These are phyloP conservation scores for Plectus sambesii DNA, from an alignment of 1,140 invertebrate genomes.

Conservation along the genomic window DNA sequence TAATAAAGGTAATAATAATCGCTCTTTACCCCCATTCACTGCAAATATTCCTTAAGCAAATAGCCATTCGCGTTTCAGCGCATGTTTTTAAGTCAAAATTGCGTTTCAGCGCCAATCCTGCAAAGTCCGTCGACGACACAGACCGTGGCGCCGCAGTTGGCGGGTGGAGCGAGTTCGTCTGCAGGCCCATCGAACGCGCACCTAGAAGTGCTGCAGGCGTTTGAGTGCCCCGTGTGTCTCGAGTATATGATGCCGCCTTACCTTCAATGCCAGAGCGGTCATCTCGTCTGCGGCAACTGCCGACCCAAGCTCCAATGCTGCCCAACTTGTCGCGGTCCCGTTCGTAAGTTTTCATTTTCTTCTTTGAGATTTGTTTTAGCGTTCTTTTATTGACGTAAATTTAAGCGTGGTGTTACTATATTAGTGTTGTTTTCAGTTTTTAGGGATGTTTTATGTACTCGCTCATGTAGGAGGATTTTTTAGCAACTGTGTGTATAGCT, in stretches of 20 bases:
- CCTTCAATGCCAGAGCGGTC: slow-evolving; percentile 62
- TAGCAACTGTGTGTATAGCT: too few relatives aligned
- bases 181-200: too few relatives aligned
- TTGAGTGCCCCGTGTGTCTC: slow-evolving; percentile 99
- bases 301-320: slow-evolving; percentile 88
- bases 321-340: slow-evolving; percentile 87
- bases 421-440: slow-evolving; percentile 2
- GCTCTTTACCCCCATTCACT: too few relatives aligned
- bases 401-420: slow-evolving; percentile 6
- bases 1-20: too few relatives aligned
- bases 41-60: too few relatives aligned
- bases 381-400: slow-evolving; percentile 13
- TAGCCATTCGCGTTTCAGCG: too few relatives aligned
- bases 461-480: too few relatives aligned
- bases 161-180: too few relatives aligned
- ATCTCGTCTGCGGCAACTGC: slow-evolving; percentile 80
- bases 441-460: neutral
- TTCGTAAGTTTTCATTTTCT: slow-evolving; percentile 51
- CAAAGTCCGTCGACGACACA: too few relatives aligned
- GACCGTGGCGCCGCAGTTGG: too few relatives aligned
- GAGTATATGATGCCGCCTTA: slow-evolving; percentile 96
- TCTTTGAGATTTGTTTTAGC: slow-evolving; percentile 9
- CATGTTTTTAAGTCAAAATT: too few relatives aligned
- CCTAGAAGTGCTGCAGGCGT: slow-evolving; percentile 48
- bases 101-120: too few relatives aligned